These are phyloP conservation scores for Hoplias malabaricus DNA, from an alignment of 2,113 vertebrate species.

Conservation along the genomic window DNA sequence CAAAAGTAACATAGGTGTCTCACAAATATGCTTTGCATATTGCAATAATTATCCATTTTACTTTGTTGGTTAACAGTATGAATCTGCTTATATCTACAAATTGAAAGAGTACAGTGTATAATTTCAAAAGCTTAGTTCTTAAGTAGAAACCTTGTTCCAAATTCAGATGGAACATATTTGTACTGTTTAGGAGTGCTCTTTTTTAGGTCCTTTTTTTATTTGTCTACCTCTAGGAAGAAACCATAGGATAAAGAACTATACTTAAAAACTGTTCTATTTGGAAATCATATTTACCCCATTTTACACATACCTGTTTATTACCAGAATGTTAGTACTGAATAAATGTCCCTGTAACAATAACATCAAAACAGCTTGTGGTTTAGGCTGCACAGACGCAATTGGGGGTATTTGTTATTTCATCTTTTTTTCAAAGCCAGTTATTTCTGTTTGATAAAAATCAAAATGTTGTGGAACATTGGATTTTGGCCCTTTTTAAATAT, in stretches of 20 bases:
- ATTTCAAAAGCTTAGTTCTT: constrained; percentile 2
- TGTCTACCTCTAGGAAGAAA: constrained; percentile 14
- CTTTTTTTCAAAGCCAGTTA: too few relatives aligned
- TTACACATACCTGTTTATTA: too few relatives aligned
- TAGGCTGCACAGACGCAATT: too few relatives aligned
- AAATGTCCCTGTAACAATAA: too few relatives aligned
- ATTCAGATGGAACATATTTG: not conserved
- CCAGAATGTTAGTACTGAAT: too few relatives aligned
- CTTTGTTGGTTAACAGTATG: not conserved
- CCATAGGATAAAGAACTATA: not conserved
- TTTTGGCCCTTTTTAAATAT: too few relatives aligned
- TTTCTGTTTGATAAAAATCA: too few relatives aligned
- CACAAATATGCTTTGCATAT: not conserved
- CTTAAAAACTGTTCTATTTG: not conserved
- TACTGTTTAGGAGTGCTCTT: not conserved
- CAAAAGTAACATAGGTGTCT: not conserved
- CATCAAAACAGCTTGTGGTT: too few relatives aligned
- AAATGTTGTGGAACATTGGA: too few relatives aligned
- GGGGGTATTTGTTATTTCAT: too few relatives aligned
- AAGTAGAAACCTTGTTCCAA: not conserved
- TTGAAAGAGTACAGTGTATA: not conserved
- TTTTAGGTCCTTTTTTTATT: not conserved
- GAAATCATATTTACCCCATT: not conserved
- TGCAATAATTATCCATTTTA: not conserved
- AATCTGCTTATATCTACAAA: not conserved